Evolutionary conservation across 2,113 vertebrate species (phyloP).

Genomic region (Candoia aspera): DNA sequence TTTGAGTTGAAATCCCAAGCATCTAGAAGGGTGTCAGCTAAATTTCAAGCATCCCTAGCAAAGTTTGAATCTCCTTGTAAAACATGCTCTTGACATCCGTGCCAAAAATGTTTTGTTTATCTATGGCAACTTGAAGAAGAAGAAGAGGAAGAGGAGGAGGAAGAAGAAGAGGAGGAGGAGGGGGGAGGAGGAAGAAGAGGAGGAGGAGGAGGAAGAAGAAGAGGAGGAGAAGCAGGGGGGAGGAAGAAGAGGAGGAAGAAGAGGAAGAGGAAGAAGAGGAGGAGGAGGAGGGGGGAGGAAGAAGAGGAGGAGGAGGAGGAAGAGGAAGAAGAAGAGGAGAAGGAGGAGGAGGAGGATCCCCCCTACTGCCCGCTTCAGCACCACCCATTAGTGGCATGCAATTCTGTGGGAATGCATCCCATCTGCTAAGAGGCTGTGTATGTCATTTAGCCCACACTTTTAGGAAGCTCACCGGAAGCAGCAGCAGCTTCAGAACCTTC

Average conservation of each 20-base stretch:
- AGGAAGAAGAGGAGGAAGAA: too few species aligned
- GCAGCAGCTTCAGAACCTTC: conserved; percentile 94
- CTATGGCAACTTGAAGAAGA: background rate
- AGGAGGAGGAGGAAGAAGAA: background rate
- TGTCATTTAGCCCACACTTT: conserved; percentile 40
- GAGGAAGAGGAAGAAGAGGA: background rate
- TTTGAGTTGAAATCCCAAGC: background rate
- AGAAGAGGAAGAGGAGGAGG: background rate
- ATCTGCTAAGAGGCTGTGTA: background rate
- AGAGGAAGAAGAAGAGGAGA: background rate
- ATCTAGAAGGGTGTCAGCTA: background rate
- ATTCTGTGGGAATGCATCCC: background rate
- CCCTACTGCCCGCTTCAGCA: background rate
- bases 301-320: background rate
- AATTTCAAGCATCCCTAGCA: background rate
- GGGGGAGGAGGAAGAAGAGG: too few species aligned
- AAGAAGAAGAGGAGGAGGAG: too few species aligned
- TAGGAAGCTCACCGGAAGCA: conserved; percentile 83
- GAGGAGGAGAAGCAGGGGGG: too few species aligned
- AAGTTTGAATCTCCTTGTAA: background rate
- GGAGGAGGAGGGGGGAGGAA: too few species aligned
- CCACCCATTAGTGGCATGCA: background rate
- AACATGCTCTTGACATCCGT: background rate
- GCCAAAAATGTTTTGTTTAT: background rate
- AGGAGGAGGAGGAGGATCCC: background rate